Base-by-base conservation (phyloP, 2,888 invertebrate species). In the Nesidiocoris tenuis region DNA sequence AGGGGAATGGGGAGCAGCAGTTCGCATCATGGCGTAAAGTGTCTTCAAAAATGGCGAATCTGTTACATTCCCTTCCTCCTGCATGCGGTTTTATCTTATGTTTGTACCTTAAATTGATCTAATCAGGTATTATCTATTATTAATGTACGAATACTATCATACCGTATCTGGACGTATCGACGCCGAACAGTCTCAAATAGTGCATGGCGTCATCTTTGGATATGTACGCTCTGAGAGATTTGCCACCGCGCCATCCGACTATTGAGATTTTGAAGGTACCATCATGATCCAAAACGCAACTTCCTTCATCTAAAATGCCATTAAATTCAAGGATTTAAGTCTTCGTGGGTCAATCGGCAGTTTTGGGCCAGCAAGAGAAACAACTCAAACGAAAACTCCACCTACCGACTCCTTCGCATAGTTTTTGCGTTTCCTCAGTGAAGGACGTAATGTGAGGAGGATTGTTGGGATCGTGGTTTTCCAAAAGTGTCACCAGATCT, bases 211-310 rank as follows among this genome's bases (percentile, higher is more conserved):
- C 95, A 75, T 91, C 88, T 24, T 90, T 87, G 22, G 94, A 90
- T 39, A 96, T 92, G 85, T 97, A 98, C 0, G 95, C 95, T 17
- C 96, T 87, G 19, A 96, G 85, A 0, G 95, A 94, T 77, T 90
- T 89, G 12, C 90, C 92, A 2, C 97, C 97, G 78, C 94, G 89
- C 97, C 98, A 98, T 0, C 96, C 97, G 65, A 94, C 94, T 77
- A 95, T 85, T 55, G 76, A 68, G 7, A 9, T 84, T 82, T 2
- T 87, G 84, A 64, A 82, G 81, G 75, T 85, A 83, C 87, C 86
- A 77, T 84, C 82, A 81, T 90, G 93, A 78, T 90, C 86, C 7
- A 95, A 84, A 54, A 94, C 87, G 81, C 94, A 92, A 84, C 94
- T 94, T 75, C 94, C 94, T 0, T 88, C 86, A 78, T 85, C 89